These are phyloP conservation scores for Heliornis fulica DNA, from an alignment of 2,113 vertebrate species.

Conservation along the genomic window DNA sequence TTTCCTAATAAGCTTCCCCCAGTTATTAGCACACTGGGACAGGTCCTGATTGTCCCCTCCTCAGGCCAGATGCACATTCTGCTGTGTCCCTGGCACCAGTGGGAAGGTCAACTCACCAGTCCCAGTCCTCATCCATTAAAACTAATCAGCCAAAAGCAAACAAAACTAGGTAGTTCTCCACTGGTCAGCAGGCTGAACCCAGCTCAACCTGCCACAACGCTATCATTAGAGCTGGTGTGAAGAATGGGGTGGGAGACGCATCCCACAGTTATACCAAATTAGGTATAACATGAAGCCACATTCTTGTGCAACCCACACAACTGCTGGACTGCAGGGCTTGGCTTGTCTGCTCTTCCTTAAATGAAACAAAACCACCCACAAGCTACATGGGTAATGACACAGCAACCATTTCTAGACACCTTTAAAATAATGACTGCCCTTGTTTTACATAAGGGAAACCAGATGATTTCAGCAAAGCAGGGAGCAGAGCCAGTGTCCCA, in stretches of 20 bases:
- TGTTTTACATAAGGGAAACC: background rate
- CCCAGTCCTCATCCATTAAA: background rate
- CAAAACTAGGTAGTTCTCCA: background rate
- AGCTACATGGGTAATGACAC: background rate
- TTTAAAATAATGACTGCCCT: background rate
- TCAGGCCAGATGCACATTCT: background rate
- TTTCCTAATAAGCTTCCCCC: no score
- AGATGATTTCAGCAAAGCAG: background rate
- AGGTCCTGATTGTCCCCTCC: background rate
- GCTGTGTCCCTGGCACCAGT: background rate
- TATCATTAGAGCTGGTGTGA: background rate
- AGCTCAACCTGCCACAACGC: background rate
- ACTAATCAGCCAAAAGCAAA: background rate
- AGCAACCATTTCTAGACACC: background rate
- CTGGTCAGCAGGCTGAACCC: background rate
- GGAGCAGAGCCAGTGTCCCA: background rate
- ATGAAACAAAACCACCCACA: background rate
- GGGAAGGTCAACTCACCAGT: background rate
- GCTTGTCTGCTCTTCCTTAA: background rate
- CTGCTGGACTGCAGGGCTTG: background rate
- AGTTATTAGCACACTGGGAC: background rate
- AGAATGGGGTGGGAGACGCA: background rate
- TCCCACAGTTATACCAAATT: background rate
- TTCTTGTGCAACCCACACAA: background rate
- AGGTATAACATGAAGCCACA: background rate